Evolutionary conservation across 2,888 invertebrate species (phyloP).

Genomic region (Folsomia candida): DNA sequence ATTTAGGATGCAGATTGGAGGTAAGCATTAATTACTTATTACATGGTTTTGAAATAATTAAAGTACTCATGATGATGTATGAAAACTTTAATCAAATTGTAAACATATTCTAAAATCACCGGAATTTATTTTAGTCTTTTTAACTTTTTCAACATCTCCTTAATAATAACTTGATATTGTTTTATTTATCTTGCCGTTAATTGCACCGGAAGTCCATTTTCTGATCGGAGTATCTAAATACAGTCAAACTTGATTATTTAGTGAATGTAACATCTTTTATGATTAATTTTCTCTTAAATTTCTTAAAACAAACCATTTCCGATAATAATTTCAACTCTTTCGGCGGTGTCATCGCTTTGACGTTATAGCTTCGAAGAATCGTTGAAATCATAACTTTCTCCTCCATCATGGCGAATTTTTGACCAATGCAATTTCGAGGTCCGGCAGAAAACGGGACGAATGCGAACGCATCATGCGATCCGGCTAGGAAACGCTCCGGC

Average conservation of each 20-base stretch:
- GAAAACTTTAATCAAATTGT: no score
- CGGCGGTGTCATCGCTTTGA: background rate
- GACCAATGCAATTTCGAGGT: constrained; percentile 12
- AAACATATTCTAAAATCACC: no score
- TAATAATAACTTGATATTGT: no score
- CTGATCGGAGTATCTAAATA: background rate
- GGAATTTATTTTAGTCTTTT: no score
- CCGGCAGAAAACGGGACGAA: constrained; percentile 13
- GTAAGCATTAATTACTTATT: no score
- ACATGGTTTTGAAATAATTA: no score
- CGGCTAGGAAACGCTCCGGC: constrained; percentile 58
- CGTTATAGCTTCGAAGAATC: background rate
- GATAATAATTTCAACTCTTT: background rate
- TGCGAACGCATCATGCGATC: constrained; percentile 29
- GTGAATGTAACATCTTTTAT: no score
- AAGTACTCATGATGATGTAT: no score
- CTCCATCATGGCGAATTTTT: constrained; percentile 16
- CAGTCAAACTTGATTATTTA: no score
- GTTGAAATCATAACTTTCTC: constrained; percentile 11
- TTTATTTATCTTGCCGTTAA: background rate
- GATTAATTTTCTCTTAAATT: no score
- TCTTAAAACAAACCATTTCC: constrained; percentile 5
- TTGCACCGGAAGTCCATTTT: background rate
- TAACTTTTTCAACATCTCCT: no score
- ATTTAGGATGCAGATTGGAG: no score